Conservation (phyloP, 2,113 vertebrate species). For the Hyaena hyaena region DNA sequence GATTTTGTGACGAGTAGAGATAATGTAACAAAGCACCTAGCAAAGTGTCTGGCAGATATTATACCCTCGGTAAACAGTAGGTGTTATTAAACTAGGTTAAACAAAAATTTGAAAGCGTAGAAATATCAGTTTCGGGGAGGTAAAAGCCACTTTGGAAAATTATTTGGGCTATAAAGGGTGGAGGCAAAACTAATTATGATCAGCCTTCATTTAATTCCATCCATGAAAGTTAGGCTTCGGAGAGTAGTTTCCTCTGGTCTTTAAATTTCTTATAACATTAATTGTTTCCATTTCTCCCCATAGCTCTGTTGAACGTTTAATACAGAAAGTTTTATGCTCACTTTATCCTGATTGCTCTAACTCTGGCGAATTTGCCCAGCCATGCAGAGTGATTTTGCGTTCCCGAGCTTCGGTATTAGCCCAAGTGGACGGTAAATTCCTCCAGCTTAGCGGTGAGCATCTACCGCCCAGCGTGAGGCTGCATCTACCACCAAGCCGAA, state of each 20-base stretch:
- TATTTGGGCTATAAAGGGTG: conserved; percentile 30
- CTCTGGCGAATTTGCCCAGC: not conserved
- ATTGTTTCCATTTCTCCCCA: not conserved
- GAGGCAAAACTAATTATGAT: conserved; percentile 28
- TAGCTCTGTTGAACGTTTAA: not conserved
- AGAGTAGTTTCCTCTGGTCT: not conserved
- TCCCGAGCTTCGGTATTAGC: not conserved
- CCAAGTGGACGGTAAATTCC: not conserved
- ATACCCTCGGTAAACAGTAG: not conserved
- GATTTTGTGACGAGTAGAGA: not conserved
- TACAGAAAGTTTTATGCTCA: not conserved
- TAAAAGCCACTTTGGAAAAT: conserved; percentile 60
- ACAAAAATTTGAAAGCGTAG: not conserved
- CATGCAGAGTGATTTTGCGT: not conserved
- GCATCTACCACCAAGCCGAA: not conserved
- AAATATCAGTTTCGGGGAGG: not conserved
- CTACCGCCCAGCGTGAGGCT: not conserved
- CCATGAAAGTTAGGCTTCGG: not conserved
- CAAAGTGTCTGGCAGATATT: not conserved
- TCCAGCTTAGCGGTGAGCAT: not conserved
- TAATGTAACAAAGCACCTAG: not conserved
- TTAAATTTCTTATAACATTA: conserved; percentile 26
- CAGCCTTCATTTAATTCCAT: conserved; percentile 33
- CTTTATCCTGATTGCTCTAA: conserved; percentile 18
- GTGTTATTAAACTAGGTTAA: not conserved